Evolutionary conservation across 2,888 invertebrate species (phyloP), one percentile per base, ranked within the genome.

Genomic region (Sipha maydis): DNA sequence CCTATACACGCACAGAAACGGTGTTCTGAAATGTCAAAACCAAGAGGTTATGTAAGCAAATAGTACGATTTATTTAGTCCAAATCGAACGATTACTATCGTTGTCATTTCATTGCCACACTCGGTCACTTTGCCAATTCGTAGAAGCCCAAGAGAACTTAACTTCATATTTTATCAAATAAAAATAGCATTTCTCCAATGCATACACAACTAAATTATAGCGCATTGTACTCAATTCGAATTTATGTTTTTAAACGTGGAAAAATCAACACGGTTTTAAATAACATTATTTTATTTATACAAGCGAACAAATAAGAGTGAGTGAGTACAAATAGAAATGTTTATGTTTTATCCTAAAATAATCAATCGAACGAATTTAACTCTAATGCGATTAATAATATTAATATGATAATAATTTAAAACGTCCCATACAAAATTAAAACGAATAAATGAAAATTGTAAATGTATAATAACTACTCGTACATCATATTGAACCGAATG

Each of bases 41-140:
- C 4, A 54, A 28, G 38, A 61, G 3, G 21, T 61, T 61, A 25
- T 61, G 61, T 61, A 25, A 61, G 21, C 61, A 61, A 21, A 4
- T 21, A 61, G 61, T 61, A 61, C 21, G 21, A 41, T 4, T n/a
- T 14, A 84, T 75, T 61, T 21, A 38, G 38, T 75, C 56, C 4
- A 21, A 61, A 75, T 61, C 28, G 56, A 75, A 48, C 48, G 48
- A 56, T n/a, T 75, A 56, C 75, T 75, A 56, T 28, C 34, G 38
- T 61, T 84, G 83, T 75, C 75, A 21, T 75, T 75, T 84, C 83
- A 75, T 75, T 84, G 83, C 61, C 75, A 38, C 56, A 48, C 83
- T n/a, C 21, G 56, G 38, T 84, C 75, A 28, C 34, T 84, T n/a
- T 75, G 83, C 83, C 83, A 84, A 73, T n/a, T 41, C 38, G 54